Base-by-base conservation (phyloP, 2,888 invertebrate genomes). In the Euplexia lucipara region DNA sequence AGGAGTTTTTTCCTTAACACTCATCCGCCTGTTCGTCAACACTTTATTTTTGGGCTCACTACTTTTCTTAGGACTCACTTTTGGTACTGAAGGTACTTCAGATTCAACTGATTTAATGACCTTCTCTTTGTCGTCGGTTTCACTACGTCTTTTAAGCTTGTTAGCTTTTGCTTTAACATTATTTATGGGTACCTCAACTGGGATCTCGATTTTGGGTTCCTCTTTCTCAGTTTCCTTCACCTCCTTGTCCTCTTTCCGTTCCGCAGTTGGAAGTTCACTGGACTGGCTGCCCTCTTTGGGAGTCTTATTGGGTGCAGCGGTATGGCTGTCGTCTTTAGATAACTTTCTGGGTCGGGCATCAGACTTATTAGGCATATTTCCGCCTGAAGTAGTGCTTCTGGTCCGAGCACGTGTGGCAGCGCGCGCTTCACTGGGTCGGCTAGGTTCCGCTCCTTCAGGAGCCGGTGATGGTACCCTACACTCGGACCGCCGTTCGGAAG, bases 401-500 rank as follows among this genome's bases (percentile, higher is more conserved):
- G 96, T 87, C 96, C 97, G 92, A 96, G 96, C 95, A 96, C 96
- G 93, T 88, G 96, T 90, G 93, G 94, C 88, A 91, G 94, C 89
- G 84, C 92, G 89, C 93, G 95, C 84, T 70, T 84, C 86, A 79
- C 84, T 86, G 94, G 92, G 81, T 95, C 95, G 88, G 88, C 91
- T 82, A 94, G 96, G 92, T 97, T 97, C 97, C 96, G 97, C 97
- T 97, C 97, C 96, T 96, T 97, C 96, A 97, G 94, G 90, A 97
- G 96, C 88, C 96, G 96, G 96, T 96, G 97, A 96, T 96, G 96
- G 95, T 96, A 96, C 96, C 96, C 96, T 95, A 93, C 95, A 96
- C 96, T 96, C 97, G 96, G 96, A 96, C 96, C 96, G 96, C 97
- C 96, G 96, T 96, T 97, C 97, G 97, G 97, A 97, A 97, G 97